A percentile compares a stretch with the other conserved stretches of the same genome.
These are phyloP conservation scores for Eptesicus fuscus DNA, from an alignment of 2,113 vertebrate species.

Conservation along the genomic window DNA sequence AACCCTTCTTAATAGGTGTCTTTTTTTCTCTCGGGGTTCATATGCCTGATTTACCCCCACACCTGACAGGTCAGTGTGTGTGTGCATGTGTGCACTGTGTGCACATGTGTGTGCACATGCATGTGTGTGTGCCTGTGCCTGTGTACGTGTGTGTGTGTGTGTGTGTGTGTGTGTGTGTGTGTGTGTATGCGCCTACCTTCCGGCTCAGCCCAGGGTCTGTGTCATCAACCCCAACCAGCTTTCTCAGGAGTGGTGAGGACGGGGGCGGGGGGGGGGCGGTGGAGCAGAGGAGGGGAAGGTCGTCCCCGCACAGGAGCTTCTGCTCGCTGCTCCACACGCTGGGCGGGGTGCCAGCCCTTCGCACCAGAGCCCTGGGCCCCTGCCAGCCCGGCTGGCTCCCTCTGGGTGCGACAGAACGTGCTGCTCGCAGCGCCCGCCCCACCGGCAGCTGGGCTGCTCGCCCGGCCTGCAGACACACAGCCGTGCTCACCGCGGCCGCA, in stretches of 20 bases:
- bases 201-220: neutral
- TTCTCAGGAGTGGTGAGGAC: neutral
- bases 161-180: neutral
- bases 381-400: neutral
- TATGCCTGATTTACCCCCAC: neutral
- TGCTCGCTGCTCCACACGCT: too few species aligned
- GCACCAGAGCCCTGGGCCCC: neutral
- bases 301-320: neutral
- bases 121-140: too few species aligned
- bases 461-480: neutral
- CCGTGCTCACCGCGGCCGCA: neutral
- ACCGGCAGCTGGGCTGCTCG: neutral
- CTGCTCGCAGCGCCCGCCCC: neutral
- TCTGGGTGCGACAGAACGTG: neutral
- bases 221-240: neutral
- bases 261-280: rapidly evolving
- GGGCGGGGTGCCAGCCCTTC: neutral
- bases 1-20: neutral
- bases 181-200: neutral
- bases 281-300: neutral
- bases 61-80: neutral
- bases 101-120: too few species aligned
- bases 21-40: too few species aligned
- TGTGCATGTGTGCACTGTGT: too few species aligned
- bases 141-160: too few species aligned